Base-by-base conservation (phyloP, 2,113 vertebrate genomes). In the Typhlomys cinereus region DNA sequence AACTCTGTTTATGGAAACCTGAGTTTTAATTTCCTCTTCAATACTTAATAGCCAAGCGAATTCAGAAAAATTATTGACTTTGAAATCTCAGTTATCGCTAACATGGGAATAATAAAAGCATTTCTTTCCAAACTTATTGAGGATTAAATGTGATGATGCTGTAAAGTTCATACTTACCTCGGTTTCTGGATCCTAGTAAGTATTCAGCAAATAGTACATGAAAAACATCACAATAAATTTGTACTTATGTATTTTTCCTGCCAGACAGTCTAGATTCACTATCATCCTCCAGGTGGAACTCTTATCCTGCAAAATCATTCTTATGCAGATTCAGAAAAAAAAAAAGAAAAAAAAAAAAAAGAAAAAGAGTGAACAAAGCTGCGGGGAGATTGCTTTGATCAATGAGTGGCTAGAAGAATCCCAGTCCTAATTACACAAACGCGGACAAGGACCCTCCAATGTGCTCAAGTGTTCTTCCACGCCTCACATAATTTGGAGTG, bases 281-380 rank as follows among this genome's bases (percentile, higher is more conserved):
- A 0, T 75, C 18, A 13, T 80, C 94, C 90, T 95, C 93, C 93
- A 93, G 96, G 91, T 95, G 90, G 92, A 93, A 93, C 81, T 85
- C 86, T 93, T 81, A 92, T 5, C 20, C 71, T 78, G 86, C 85
- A 73, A 95, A 88, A 89, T 74, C 27, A 2, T 80, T 95, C 66
- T 71, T 59, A 93, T 54, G 50, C 20, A 62, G 64, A 81, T 84
- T 91, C 39, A 85, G 76, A 73, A 62, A 62, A 74, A 14, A 66
- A 70, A 36, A 54, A 76, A 14, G 61, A 70, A 36, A 54, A 76
- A 85, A 78, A 73, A 62, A 62, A 74, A 14, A 66, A 70, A 36
- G 46, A 76, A 71, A 66, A 44, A 4, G 21, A 34, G 14, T 67
- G 82, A 92, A 62, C 41, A 71, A 94, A 94, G 83, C 76, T 70